Conservation (phyloP, 2,113 vertebrate species). For the Aptenodytes patagonicus region DNA sequence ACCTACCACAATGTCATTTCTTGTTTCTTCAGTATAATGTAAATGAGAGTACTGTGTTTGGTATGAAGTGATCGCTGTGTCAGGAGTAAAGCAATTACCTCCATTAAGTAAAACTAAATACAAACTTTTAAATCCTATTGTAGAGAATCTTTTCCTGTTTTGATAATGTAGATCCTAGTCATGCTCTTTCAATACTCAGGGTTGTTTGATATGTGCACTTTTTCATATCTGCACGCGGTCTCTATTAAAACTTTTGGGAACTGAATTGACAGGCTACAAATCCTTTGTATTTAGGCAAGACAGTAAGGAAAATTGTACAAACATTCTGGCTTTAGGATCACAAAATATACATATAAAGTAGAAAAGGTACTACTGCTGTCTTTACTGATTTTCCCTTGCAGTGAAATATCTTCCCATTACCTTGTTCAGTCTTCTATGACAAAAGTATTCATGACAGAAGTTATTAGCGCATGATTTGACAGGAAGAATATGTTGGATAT, state of each 20-base stretch:
- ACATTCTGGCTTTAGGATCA: neutral
- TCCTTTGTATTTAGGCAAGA: neutral
- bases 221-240: neutral
- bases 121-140: neutral
- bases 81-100: neutral
- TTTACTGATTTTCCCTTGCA: neutral
- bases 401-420: neutral
- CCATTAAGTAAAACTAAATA: neutral
- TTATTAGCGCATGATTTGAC: neutral
- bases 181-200: neutral
- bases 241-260: neutral
- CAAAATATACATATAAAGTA: neutral
- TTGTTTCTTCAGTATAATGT: neutral
- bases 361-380: neutral
- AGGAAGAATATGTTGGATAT: neutral
- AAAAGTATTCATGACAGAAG: neutral
- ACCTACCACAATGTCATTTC: neutral
- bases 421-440: neutral
- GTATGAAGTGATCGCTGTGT: neutral
- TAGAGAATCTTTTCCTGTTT: neutral
- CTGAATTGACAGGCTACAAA: neutral
- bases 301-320: neutral
- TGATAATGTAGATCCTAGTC: neutral
- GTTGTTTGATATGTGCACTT: neutral
- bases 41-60: neutral